Percentiles rank a stretch among this genome's conserved stretches.
phyloP scores from a whole-genome alignment of 1,140 invertebrate species.

The Ostrea denselamellosa region DNA sequence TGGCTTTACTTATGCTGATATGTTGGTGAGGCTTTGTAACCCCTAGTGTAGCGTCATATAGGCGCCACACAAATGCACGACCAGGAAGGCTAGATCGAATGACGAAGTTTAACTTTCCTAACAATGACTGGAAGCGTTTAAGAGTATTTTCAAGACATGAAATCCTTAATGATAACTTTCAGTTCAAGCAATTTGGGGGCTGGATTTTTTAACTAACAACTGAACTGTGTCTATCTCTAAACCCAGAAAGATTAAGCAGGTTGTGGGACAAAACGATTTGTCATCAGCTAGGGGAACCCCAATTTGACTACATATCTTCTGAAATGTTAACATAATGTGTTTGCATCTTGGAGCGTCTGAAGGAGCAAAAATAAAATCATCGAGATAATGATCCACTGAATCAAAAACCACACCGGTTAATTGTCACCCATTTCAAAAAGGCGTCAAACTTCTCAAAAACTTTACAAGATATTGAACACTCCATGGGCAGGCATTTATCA shows the following conservation, averaged over 20 bases:
- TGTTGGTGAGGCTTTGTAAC: too few species aligned
- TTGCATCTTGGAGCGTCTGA: not conserved
- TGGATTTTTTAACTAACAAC: not conserved
- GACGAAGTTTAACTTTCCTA: not conserved
- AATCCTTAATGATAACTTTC: not conserved
- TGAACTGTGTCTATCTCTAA: not conserved
- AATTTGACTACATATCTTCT: not conserved
- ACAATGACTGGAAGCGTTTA: not conserved
- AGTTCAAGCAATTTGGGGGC: not conserved
- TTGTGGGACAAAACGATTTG: not conserved
- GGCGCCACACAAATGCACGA: not conserved
- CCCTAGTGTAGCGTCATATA: not conserved
- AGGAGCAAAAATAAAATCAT: slow-evolving; percentile 48
- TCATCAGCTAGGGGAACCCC: not conserved
- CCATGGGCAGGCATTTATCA: slow-evolving; percentile 56
- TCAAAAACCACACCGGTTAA: not conserved
- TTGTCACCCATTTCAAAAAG: slow-evolving; percentile 47
- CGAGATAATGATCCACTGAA: slow-evolving; percentile 43
- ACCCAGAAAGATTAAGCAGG: not conserved
- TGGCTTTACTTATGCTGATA: too few species aligned
- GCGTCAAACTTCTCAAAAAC: slow-evolving; percentile 54
- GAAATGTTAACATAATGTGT: not conserved
- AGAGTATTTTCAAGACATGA: not conserved
- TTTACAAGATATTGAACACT: slow-evolving; percentile 42
- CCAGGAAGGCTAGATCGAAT: not conserved